phyloP scores from a whole-genome alignment of 2,113 vertebrate species.

The Poicephalus meyeri region DNA sequence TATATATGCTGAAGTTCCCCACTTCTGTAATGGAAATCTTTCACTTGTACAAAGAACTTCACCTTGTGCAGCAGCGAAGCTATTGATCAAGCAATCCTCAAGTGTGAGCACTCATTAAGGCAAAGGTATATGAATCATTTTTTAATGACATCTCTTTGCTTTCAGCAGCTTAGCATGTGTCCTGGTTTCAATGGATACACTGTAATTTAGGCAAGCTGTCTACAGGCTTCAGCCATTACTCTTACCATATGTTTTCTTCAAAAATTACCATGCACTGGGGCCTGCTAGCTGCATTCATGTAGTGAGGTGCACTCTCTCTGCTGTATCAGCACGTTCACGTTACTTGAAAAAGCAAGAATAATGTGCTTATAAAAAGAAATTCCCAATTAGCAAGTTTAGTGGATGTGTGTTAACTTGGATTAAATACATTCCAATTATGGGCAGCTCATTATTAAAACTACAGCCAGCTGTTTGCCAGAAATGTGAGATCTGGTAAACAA shows the following conservation, averaged over 20 bases:
- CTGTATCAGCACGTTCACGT: conserved; percentile 48
- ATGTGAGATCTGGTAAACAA: conserved; percentile 40
- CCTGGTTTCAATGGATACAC: conserved; percentile 71
- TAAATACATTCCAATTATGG: conserved; percentile 64
- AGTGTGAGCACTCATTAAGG: conserved; percentile 77
- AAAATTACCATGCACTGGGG: conserved; percentile 69
- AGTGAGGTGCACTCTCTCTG: conserved; percentile 27
- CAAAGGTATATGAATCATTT: conserved; percentile 79
- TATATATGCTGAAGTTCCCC: neutral
- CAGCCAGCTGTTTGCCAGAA: conserved; percentile 63
- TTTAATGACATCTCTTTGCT: conserved; percentile 79
- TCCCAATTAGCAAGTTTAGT: conserved; percentile 70
- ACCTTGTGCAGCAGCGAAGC: neutral
- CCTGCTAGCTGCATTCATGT: conserved; percentile 34
- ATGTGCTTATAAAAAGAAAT: conserved; percentile 63
- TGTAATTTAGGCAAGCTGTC: conserved; percentile 72
- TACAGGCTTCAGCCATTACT: conserved; percentile 67
- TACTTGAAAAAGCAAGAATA: conserved; percentile 54
- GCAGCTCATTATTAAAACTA: conserved; percentile 68
- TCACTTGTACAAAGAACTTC: neutral
- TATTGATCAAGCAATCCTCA: conserved; percentile 76
- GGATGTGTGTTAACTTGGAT: conserved; percentile 54
- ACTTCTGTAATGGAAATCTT: conserved; percentile 32
- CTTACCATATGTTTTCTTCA: conserved; percentile 76
- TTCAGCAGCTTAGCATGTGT: conserved; percentile 76